These are phyloP conservation scores for Tyrophagus putrescentiae DNA, from an alignment of 1,140 invertebrate genomes.

Conservation along the genomic window DNA sequence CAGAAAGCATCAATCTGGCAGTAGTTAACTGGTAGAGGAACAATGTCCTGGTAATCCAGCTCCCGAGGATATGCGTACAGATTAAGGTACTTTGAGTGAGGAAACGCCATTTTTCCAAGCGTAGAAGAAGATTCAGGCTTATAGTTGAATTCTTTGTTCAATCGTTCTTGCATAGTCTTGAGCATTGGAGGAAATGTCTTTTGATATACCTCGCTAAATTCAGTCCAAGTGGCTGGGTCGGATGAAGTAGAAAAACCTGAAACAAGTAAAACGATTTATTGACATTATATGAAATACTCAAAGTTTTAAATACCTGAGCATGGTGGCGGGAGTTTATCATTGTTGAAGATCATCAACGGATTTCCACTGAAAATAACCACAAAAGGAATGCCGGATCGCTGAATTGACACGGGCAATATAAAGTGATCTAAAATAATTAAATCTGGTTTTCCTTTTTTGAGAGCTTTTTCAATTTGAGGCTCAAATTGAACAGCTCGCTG, in stretches of 20 bases:
- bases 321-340: not conserved
- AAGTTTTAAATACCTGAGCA: too few relatives aligned
- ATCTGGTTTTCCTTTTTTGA: not conserved
- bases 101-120: not conserved
- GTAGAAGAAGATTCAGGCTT: not conserved
- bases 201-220: not conserved
- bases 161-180: not conserved
- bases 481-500: too few relatives aligned
- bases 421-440: not conserved
- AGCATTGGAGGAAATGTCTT: not conserved
- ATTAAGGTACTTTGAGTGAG: slow-evolving; percentile 13
- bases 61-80: slow-evolving; percentile 22
- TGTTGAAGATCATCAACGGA: not conserved
- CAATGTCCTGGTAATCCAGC: slow-evolving; percentile 21
- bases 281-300: too few relatives aligned
- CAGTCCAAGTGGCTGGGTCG: not conserved
- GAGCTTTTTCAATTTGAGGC: not conserved
- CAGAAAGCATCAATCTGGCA: slow-evolving; percentile 6
- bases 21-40: not conserved
- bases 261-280: too few relatives aligned
- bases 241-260: not conserved
- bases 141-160: not conserved
- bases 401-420: not conserved
- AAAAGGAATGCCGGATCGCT: not conserved
- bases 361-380: not conserved